A percentile compares a stretch with the other conserved stretches of the same genome.
These are phyloP conservation scores for Zaprionus ghesquierei DNA, from an alignment of 1,140 invertebrate species.

Conservation along the genomic window DNA sequence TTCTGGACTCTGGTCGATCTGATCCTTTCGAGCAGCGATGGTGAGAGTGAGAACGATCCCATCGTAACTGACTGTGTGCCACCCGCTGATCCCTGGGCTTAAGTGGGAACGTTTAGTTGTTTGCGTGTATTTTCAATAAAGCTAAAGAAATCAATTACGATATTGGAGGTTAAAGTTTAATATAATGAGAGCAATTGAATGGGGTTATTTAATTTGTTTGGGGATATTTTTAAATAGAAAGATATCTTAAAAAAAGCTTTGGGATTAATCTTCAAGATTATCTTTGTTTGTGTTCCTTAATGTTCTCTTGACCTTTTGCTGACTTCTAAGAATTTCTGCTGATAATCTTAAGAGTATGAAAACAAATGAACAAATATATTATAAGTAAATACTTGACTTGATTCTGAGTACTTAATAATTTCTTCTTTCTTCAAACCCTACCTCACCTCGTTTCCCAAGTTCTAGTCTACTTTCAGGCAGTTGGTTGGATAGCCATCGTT, in stretches of 20 bases:
- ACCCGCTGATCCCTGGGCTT: slow-evolving; percentile 76
- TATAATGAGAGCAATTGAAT: neutral
- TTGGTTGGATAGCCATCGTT: neutral
- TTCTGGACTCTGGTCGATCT: slow-evolving; percentile 75
- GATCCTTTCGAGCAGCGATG: slow-evolving; percentile 64
- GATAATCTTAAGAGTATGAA: too few species aligned
- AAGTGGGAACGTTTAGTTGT: slow-evolving; percentile 18
- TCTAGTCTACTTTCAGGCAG: slow-evolving; percentile 31
- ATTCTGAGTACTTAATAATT: neutral
- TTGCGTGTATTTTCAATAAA: slow-evolving; percentile 26
- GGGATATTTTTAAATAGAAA: too few species aligned
- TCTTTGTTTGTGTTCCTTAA: too few species aligned
- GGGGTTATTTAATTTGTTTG: neutral
- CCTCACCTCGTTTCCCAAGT: neutral
- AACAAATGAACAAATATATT: too few species aligned
- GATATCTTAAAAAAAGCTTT: too few species aligned
- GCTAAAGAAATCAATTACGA: slow-evolving; percentile 1
- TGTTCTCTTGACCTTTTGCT: too few species aligned
- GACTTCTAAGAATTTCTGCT: too few species aligned
- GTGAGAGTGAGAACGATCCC: slow-evolving; percentile 69
- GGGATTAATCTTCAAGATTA: too few species aligned
- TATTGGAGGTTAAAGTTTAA: too few species aligned
- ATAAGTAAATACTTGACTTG: too few species aligned
- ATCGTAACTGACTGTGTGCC: slow-evolving; percentile 70
- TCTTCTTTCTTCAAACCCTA: neutral